Base-by-base conservation (phyloP, 2,888 invertebrate genomes). In the Sminthurinus aureus region DNA sequence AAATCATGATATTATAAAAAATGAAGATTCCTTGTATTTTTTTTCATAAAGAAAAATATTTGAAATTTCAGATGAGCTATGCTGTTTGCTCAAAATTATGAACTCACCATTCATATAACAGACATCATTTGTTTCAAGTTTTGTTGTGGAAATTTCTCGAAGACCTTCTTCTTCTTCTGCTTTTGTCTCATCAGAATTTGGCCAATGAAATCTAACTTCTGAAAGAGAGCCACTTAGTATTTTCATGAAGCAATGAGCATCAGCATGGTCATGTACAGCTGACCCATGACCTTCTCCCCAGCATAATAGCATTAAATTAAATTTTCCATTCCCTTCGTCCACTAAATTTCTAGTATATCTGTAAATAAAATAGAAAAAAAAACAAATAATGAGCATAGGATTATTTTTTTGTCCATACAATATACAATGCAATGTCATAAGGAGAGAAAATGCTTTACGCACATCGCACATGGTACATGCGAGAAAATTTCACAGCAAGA, bases 201-300 rank as follows among this genome's bases (percentile, higher is more conserved):
- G 97, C 96, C 96, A 97, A 8, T 93, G 93, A 90, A 94, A 97
- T 89, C 94, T 92, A 84, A 96, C 94, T 92, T 98, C 98, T 79
- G 93, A 93, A 69, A 98, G 90, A 84, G 92, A 93, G 0, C 97
- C 98, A 85, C 95, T 94, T 0, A 98, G 92, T 85, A 96, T 93
- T 91, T 98, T 99, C 95, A 99, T 98, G 90, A 99, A 98, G 90
- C 99, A 99, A 90, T 99, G 98, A 0, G 98, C 94, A 89, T 98
- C 93, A 69, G 24, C 11, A 90, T 99, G 99, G 91, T 98, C 98
- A 90, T 99, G 99, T 87, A 99, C 98, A 13, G 96, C 94, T 0
- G 98, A 97, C 0, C 96, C 96, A 87, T 98, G 97, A 0, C 96
- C 96, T 90, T 98, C 96, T 24, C 97, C 96, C 99, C 99, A 99